A percentile compares a stretch with the other conserved stretches of the same genome.
These are phyloP conservation scores for Drosophila prosaltans DNA, from an alignment of 1,140 invertebrate species.

Conservation along the genomic window DNA sequence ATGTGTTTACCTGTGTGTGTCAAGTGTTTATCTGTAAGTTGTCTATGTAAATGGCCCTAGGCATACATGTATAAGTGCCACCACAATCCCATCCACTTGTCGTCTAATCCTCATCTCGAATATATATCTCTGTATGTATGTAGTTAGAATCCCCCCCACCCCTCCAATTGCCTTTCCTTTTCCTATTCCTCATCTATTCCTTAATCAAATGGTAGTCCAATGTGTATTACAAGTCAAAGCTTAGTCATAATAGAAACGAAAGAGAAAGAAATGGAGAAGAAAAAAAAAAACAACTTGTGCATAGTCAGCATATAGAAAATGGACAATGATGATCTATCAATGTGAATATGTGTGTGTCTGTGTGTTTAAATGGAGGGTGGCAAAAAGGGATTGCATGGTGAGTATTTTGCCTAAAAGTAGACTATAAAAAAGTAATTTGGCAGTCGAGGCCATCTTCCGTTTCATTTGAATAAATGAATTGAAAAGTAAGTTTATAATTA, in stretches of 20 bases:
- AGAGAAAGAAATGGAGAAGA: too few relatives aligned
- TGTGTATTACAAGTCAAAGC: slow-evolving; percentile 9
- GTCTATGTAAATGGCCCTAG: slow-evolving; percentile 44
- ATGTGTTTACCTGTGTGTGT: slow-evolving; percentile 17
- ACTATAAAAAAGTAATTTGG: not conserved
- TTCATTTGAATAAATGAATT: too few relatives aligned
- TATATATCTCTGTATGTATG: too few relatives aligned
- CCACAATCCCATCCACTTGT: not conserved
- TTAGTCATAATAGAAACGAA: slow-evolving; percentile 13
- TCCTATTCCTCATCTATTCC: not conserved
- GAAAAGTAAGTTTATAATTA: too few relatives aligned
- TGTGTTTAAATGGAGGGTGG: not conserved
- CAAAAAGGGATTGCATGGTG: not conserved
- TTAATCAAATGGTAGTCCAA: slow-evolving; percentile 11
- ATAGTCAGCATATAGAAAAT: slow-evolving; percentile 1
- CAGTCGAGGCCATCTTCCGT: too few relatives aligned
- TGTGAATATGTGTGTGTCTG: not conserved
- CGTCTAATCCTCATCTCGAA: not conserved
- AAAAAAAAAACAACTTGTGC: not conserved
- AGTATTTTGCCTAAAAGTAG: slow-evolving; percentile 1
- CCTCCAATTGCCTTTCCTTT: too few relatives aligned
- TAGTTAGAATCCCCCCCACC: too few relatives aligned
- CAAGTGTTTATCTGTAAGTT: slow-evolving; percentile 34
- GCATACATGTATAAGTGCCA: not conserved
- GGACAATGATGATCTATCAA: not conserved